Evolutionary conservation across 92 coral and sea anemone genomes (phyloP).

Genomic region (Phenganax subtilis): DNA sequence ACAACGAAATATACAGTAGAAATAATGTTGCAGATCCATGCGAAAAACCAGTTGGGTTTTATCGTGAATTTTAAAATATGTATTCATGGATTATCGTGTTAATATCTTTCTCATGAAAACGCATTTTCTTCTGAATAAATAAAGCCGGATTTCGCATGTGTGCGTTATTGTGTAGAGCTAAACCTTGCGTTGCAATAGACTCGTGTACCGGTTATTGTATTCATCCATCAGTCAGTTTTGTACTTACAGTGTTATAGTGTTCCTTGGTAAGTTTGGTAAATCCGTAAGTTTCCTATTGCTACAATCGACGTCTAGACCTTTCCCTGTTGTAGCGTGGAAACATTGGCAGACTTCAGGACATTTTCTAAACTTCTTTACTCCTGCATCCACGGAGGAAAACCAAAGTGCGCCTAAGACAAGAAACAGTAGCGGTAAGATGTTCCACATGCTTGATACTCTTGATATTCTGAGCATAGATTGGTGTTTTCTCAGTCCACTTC

Average conservation of each 20-base stretch:
- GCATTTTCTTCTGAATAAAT: too few relatives aligned
- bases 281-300: slow-evolving; percentile 5
- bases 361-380: slow-evolving; percentile 1
- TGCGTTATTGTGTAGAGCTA: neutral
- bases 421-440: neutral
- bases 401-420: neutral
- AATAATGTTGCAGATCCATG: too few relatives aligned
- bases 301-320: slow-evolving; percentile 29
- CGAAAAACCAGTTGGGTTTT: too few relatives aligned
- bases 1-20: too few relatives aligned
- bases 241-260: slow-evolving; percentile 32
- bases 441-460: neutral
- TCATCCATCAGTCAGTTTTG: neutral
- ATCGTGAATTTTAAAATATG: too few relatives aligned
- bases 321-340: neutral
- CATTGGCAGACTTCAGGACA: slow-evolving; percentile 23
- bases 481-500: neutral
- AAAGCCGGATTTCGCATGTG: too few relatives aligned
- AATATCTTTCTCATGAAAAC: too few relatives aligned
- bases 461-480: neutral
- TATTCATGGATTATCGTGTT: too few relatives aligned
- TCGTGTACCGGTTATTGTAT: neutral
- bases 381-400: slow-evolving; percentile 4
- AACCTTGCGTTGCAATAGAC: neutral
- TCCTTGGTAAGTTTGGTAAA: slow-evolving; percentile 12